Base-by-base conservation (phyloP, 2,113 vertebrate genomes). In the Mus spicilegus region DNA sequence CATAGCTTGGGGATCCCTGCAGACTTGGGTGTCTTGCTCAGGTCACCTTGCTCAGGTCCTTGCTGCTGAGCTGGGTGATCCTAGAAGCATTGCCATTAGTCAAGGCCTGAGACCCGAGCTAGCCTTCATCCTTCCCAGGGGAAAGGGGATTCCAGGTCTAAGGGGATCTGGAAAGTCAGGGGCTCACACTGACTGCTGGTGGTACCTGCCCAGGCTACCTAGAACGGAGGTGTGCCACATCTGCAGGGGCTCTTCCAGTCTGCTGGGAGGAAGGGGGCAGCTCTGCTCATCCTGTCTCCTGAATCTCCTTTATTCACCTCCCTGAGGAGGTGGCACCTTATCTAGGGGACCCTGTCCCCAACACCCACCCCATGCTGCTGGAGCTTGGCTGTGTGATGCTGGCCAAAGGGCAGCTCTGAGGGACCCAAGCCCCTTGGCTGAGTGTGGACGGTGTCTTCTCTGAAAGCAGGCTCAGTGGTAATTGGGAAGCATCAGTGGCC, bases 1-100 rank as follows among this genome's bases (percentile, higher is more conserved):
- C 49, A 69, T 24, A 0, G 5, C 17, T 36, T 42, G 3, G 36
- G 46, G 65, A 51, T 7, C 3, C 20, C 22, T 1, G 0, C 0
- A 11, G 72, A 39, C 36, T 17, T 2, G 4, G 7, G 12, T n/a
- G 13, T 46, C 76, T 33, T 9, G 11, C 54, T 5, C 8, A 13
- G 49, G 8, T 22, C 8, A 9, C 6, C 33, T 51, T 36, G 61
- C 10, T 10, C 12, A 2, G 0, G 24, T 11, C 22, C 94, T 39
- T 49, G 19, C 3, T 30, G 1, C 11, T 49, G 14, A 10, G 28
- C 36, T 58, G 17, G 26, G 5, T 51, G 36, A 36, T 42, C 42
- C 42, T 42, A 3, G 42, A 42, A 42, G 42, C 42, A 42, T 42
- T 42, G 42, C 42, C 42, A 42, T 42, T 42, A 42, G 42, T 42